phyloP scores from a whole-genome alignment of 2,888 invertebrate genomes.

The Dromius quadrimaculatus region DNA sequence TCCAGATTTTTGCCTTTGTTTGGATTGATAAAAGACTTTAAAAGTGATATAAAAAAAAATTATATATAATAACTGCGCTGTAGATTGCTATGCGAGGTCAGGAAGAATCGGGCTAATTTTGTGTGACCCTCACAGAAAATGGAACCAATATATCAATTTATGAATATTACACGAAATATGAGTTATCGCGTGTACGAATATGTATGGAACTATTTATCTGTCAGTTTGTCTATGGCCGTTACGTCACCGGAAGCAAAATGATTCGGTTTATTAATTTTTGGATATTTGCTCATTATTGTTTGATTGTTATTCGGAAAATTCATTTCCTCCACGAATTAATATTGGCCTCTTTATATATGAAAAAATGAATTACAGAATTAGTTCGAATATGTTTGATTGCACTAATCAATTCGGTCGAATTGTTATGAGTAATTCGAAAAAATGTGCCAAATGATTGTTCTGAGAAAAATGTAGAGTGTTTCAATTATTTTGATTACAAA shows the following conservation, averaged over 20 bases:
- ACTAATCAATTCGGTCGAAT: not conserved
- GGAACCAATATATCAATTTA: conserved; percentile 31
- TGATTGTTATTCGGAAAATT: conserved; percentile 48
- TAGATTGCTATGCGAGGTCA: conserved; percentile 41
- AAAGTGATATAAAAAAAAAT: too few species aligned
- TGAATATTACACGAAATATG: conserved; percentile 19
- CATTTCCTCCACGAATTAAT: conserved; percentile 26
- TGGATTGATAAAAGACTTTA: too few species aligned
- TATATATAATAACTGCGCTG: too few species aligned
- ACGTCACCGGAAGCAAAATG: conserved; percentile 44
- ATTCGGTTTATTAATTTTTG: conserved; percentile 51
- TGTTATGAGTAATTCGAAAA: conserved; percentile 4
- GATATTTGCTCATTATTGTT: conserved; percentile 49
- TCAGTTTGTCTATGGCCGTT: conserved; percentile 8
- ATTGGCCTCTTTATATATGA: conserved; percentile 24
- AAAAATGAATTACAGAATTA: conserved; percentile 23
- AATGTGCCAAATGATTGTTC: not conserved
- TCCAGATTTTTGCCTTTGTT: too few species aligned
- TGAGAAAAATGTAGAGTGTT: too few species aligned
- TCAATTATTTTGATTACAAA: too few species aligned
- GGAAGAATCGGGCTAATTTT: conserved; percentile 16
- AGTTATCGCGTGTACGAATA: not conserved
- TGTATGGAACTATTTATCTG: not conserved
- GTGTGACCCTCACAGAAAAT: conserved; percentile 41
- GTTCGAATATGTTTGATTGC: not conserved